Evolutionary conservation across 1,140 invertebrate genomes (phyloP).

Genomic region (Yoshiicerus persimilis): DNA sequence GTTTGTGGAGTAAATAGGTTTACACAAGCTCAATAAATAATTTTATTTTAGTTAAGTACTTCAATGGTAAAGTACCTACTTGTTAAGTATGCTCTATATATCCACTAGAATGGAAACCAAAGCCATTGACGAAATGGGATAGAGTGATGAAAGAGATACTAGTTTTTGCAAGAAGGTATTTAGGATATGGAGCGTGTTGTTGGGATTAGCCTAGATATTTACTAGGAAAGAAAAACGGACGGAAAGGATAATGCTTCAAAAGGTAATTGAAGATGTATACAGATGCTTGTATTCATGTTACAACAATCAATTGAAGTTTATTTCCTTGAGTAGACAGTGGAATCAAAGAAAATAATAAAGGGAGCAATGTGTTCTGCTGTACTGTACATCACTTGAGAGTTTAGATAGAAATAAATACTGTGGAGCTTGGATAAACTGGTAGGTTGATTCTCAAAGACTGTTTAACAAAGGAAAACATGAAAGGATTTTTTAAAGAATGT

Average conservation of each 20-base stretch:
- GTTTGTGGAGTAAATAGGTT: too few species aligned
- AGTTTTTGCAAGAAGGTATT: neutral
- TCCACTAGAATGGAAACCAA: too few species aligned
- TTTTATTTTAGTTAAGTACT: too few species aligned
- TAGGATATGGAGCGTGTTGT: neutral
- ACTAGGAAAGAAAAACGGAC: too few species aligned
- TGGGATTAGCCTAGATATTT: too few species aligned
- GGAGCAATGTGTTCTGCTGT: too few species aligned
- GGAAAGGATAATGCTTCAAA: neutral
- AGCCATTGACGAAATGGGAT: too few species aligned
- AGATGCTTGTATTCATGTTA: neutral
- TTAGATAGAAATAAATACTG: neutral
- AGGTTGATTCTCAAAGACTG: neutral
- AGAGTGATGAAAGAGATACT: too few species aligned
- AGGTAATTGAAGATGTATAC: neutral
- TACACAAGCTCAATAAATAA: too few species aligned
- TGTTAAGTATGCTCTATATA: too few species aligned
- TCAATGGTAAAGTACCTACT: too few species aligned
- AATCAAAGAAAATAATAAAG: neutral
- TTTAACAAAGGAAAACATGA: neutral
- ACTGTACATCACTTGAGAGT: too few species aligned
- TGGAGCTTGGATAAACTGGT: neutral
- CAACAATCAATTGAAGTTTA: neutral
- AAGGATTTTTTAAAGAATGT: neutral
- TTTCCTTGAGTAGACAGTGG: neutral